Conservation (phyloP, 2,888 invertebrate genomes). For the Gymnosoma rotundatum region DNA sequence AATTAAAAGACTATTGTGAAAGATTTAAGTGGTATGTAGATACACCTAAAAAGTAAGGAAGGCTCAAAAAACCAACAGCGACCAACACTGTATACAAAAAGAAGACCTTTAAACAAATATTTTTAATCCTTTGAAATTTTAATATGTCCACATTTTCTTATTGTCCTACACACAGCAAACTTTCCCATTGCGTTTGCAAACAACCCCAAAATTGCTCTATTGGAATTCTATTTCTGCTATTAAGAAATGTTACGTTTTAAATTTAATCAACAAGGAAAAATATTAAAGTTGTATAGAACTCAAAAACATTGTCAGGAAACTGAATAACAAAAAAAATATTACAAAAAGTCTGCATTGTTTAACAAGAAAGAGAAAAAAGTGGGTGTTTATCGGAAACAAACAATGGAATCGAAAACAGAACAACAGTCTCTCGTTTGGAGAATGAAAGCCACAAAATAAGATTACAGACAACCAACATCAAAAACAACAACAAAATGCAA, state of each 20-base stretch:
- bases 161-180: not conserved
- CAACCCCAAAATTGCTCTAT: slow-evolving; percentile 18
- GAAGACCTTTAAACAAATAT: too few relatives aligned
- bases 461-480: slow-evolving; percentile 43
- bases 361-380: slow-evolving; percentile 35
- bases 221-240: slow-evolving; percentile 28
- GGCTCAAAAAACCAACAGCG: too few relatives aligned
- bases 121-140: too few relatives aligned
- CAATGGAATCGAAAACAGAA: slow-evolving; percentile 45
- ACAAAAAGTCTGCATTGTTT: slow-evolving; percentile 14
- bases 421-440: slow-evolving; percentile 1
- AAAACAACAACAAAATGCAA: slow-evolving; percentile 29
- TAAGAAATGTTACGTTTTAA: slow-evolving; percentile 47
- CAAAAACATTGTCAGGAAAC: slow-evolving; percentile 40
- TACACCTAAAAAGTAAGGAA: too few relatives aligned
- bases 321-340: slow-evolving; percentile 10
- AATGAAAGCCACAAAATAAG: slow-evolving; percentile 34
- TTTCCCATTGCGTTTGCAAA: slow-evolving; percentile 28
- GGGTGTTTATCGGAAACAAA: slow-evolving; percentile 61
- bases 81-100: too few relatives aligned
- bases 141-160: not conserved
- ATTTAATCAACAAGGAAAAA: slow-evolving; percentile 39
- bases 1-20: too few relatives aligned
- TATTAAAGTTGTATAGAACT: slow-evolving; percentile 1
- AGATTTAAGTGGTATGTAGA: too few relatives aligned